Evolutionary conservation across 1,140 invertebrate genomes (phyloP).

Genomic region (Heliconius hewitsoni): DNA sequence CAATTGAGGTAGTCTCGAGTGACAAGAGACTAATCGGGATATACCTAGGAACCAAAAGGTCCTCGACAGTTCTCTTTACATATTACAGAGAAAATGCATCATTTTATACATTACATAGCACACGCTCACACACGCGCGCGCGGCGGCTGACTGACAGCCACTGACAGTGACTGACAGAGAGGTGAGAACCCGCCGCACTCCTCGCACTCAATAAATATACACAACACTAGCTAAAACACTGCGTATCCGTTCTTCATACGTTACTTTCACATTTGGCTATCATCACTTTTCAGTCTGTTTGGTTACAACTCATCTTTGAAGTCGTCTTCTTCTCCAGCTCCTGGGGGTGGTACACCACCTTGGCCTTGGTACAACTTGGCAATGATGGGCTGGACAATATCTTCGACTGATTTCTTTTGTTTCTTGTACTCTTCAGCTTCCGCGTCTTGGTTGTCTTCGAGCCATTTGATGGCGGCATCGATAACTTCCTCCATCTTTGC

Average conservation of each 20-base stretch:
- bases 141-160: conserved; percentile 41
- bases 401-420: conserved; percentile 98
- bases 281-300: conserved; percentile 63
- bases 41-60: conserved; percentile 7
- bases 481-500: conserved; percentile 97
- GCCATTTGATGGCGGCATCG: conserved; percentile 98
- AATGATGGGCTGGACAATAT: conserved; percentile 98
- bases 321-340: conserved; percentile 87
- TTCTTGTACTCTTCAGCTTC: conserved; percentile 97
- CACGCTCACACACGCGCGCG: conserved; percentile 44
- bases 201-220: conserved; percentile 72
- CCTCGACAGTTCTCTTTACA: conserved; percentile 48
- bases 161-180: conserved; percentile 33
- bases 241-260: conserved; percentile 56
- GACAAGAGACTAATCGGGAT: conserved; percentile 48
- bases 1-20: conserved; percentile 65
- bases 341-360: conserved; percentile 88
- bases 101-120: conserved; percentile 53
- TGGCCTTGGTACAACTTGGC: conserved; percentile 96
- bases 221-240: conserved; percentile 69
- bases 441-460: conserved; percentile 97
- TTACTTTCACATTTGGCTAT: conserved; percentile 69
- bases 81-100: conserved; percentile 70
- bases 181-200: conserved; percentile 37
- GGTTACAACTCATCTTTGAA: conserved; percentile 94